Conservation (phyloP, 2,113 vertebrate species). For the Hiodon tergisus region DNA sequence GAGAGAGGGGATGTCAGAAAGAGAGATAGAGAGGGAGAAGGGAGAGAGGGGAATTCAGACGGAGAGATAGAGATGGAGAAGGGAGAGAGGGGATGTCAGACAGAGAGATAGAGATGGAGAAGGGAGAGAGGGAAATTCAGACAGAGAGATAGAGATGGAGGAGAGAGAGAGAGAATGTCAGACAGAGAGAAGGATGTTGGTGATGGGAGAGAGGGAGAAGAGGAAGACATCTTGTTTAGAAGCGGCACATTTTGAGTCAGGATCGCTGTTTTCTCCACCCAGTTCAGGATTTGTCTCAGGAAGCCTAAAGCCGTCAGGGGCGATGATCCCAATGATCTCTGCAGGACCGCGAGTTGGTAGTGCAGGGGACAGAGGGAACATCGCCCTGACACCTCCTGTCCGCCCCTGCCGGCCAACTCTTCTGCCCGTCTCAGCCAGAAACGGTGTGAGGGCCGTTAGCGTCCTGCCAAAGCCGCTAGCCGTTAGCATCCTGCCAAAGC, state of each 20-base stretch:
- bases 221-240: not conserved
- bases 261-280: not conserved
- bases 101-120: no score
- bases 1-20: no score
- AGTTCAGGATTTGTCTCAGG: not conserved
- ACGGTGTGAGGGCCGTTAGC: constrained; percentile 8
- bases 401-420: constrained; percentile 8
- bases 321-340: no score
- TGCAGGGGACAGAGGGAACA: not conserved
- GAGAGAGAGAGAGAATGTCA: no score
- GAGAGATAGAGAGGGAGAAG: no score
- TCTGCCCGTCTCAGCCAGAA: constrained; percentile 7
- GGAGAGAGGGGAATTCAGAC: not conserved
- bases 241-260: not conserved
- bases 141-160: no score
- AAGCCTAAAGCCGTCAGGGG: not conserved
- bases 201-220: not conserved
- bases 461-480: constrained; percentile 5
- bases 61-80: not conserved
- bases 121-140: no score
- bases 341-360: no score
- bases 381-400: constrained; percentile 2
- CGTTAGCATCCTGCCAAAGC: not conserved
- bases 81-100: no score
- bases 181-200: not conserved